phyloP scores from a whole-genome alignment of 2,797 vertebrate species.

The Halcyon badia region DNA sequence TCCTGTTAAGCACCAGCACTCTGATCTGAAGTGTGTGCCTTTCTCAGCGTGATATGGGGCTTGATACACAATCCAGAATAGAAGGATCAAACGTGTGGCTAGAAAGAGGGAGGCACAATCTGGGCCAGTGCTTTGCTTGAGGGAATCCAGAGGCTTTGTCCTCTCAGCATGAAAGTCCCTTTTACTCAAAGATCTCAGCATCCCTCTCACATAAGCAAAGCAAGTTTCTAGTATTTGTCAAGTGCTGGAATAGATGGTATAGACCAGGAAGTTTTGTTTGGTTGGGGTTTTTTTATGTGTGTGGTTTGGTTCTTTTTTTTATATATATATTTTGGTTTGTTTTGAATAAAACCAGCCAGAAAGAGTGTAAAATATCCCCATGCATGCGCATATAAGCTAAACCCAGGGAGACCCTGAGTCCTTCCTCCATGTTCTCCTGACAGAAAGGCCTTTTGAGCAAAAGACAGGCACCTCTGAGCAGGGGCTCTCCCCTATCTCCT shows the following conservation, averaged over 20 bases:
- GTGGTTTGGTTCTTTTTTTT: no score
- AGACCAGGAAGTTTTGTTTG: not conserved
- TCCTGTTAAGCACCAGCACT: not conserved
- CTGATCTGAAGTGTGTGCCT: not conserved
- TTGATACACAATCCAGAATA: not conserved
- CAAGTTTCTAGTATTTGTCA: not conserved
- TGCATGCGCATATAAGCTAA: not conserved
- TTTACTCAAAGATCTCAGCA: not conserved
- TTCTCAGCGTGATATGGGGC: not conserved
- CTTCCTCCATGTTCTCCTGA: not conserved
- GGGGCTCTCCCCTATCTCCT: not conserved
- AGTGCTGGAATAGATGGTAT: not conserved
- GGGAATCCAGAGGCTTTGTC: not conserved
- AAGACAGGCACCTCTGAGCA: not conserved
- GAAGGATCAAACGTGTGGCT: not conserved
- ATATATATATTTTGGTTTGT: no score
- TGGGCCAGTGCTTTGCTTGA: not conserved
- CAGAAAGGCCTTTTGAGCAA: not conserved
- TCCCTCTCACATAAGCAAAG: not conserved
- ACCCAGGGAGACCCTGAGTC: not conserved
- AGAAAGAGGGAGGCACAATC: not conserved
- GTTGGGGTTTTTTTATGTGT: no score
- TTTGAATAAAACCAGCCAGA: not conserved
- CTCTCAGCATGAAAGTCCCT: not conserved
- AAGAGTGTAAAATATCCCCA: not conserved